Base-by-base conservation (phyloP, 2,797 vertebrate species). In the Neosilurus mollespiculum region DNA sequence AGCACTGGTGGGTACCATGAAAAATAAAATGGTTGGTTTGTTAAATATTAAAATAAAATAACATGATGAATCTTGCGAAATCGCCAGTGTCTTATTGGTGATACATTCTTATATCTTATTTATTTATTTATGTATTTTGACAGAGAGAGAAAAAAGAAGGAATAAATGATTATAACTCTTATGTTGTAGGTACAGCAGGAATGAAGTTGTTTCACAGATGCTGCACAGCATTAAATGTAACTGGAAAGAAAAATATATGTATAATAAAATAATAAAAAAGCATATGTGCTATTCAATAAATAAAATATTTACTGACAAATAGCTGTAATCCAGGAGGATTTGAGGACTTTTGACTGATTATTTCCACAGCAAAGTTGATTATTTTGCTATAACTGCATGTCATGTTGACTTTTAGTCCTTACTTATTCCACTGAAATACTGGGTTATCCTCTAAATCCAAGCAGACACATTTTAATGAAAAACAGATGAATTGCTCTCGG, bases 381-480 rank as follows among this genome's bases (percentile, higher is more conserved):
- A 62, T n/a, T 61, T 43, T n/a, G 54, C 73, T 34, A 2, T n/a
- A 37, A 37, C 30, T 61, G 20, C 37, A 43, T 49, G 14, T 62
- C 37, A 75, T 43, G 73, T 59, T 78, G 37, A 24, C 14, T n/a
- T 62, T 49, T 10, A 24, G 49, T 24, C 37, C n/a, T 24, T 18
- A 62, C 56, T n/a, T 61, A 61, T 61, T 15, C 22, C 20, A 7
- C 8, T 75, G 26, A 75, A 58, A 75, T 58, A 59, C 30, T 22
- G 54, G 10, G 30, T 61, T 61, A 61, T 77, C 34, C 18, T 14
- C 30, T 37, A 59, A 76, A 76, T 76, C 73, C 73, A n/a, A 30
- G 34, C 73, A 43, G 56, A 61, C 56, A 43, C 16, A n/a, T 67
- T 80, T 54, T 34, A 66, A 66, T 80, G 62, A 79, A 64, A 79